Base-by-base conservation (phyloP, 2,113 vertebrate genomes). In the Muntiacus muntjak region DNA sequence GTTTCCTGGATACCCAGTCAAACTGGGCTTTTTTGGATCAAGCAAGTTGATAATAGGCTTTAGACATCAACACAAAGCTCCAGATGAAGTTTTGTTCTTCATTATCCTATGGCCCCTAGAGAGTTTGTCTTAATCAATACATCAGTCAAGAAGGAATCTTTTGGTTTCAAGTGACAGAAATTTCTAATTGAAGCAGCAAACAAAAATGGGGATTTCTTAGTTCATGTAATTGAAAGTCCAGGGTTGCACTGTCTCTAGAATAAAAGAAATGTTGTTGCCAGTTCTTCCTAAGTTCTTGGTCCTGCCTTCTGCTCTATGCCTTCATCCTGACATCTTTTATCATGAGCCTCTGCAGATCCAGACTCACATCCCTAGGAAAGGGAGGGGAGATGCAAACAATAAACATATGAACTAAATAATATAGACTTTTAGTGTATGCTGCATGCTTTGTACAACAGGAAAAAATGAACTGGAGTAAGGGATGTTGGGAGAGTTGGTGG, bases 141-240 rank as follows among this genome's bases (percentile, higher is more conserved):
- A 17, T 79, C 26, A 79, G 25, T 94, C 54, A 85, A 58, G 17
- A 95, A 88, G 21, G 25, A 85, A 91, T 67, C 1, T 81, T 91
- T 84, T 54, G 21, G 6, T 47, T 95, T 4, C 52, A 97, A 96
- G 28, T 84, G 40, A 94, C 50, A 97, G 50, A 95, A 50, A 82
- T 85, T 95, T 90, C 55, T 87, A 74, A 79, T 91, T 25, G 62
- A 96, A 89, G 52, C 87, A 93, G 40, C 7, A 45, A 95, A 71
- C 28, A 88, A 87, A 96, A 93, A 26, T 33, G 13, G 52, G 9
- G 62, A 74, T 67, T 91, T 96, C 26, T 90, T 64, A 21, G 9
- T 64, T 93, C 10, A 21, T 7, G 3, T 50, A 82, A 85, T 14
- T 95, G 28, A 89, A 96, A 78, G 5, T 89, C 16, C 76, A 60